Evolutionary conservation across 2,797 vertebrate species (phyloP), one percentile per base, ranked within the genome.

Genomic region (Acanthopagrus latus): DNA sequence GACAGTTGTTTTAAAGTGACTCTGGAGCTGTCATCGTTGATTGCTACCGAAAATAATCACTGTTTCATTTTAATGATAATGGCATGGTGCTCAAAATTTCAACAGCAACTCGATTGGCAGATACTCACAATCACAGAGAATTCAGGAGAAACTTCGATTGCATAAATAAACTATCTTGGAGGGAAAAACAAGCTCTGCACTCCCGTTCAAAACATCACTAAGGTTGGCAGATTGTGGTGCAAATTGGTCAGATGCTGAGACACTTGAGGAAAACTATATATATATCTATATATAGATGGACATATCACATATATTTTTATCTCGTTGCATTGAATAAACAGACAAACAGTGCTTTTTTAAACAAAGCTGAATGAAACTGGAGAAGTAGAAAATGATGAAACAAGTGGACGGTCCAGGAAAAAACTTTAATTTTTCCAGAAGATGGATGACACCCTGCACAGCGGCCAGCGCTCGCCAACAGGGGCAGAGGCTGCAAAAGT

Each of bases 381-480:
- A 57, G 6, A 13, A 52, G 71, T 59, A 69, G 57, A 48, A 81
- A 83, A 60, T 69, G 64, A 79, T 59, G 38, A 77, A 86, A 76
- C 58, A 70, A 80, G 76, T 8, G 33, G 51, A 81, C 82, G 74
- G 58, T 77, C 29, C 48, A 60, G 68, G 59, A 68, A 84, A 74
- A 78, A 59, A 23, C 48, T 75, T 66, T 17, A 80, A 89, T 82
- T 82, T 87, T 77, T 88, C 82, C 56, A 67, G 63, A 77, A 89
- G 89, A 91, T 84, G 80, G 88, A 91, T 90, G 87, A 81, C 62
- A 58, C 55, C 62, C 29, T 20, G 68, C 68, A 48, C 65, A 18
- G 85, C 76, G 44, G 44, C 21, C 80, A 47, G 74, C 74, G 79
- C 80, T 78, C 74, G 67, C 70, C 82, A 66, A 7, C 38, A 77